Conservation (phyloP, 92 coral and sea anemone species). For the Epizoanthus stellaris region DNA sequence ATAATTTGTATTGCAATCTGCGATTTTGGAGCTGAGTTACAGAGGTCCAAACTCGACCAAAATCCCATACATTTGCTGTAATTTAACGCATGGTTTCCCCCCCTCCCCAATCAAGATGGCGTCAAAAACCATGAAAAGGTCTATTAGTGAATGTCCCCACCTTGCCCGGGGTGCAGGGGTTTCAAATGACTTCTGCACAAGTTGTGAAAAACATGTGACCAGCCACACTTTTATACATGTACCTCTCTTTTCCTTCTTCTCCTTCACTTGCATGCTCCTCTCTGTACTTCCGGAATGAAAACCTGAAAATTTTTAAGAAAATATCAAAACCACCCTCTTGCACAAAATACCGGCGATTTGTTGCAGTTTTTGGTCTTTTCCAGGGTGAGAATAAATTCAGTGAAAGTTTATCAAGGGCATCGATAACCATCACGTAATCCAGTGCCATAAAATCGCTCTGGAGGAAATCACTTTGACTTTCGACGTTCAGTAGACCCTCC, state of each 20-base stretch:
- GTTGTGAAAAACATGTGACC: too few species aligned
- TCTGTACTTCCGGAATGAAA: slow-evolving; percentile 24
- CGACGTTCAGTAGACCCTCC: not conserved
- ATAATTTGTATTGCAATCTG: too few species aligned
- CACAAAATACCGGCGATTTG: slow-evolving; percentile 54
- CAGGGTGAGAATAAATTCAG: slow-evolving; percentile 44
- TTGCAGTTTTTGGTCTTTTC: slow-evolving; percentile 24
- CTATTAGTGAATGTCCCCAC: too few species aligned
- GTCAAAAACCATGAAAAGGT: too few species aligned
- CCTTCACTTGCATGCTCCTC: not conserved
- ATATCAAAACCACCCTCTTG: slow-evolving; percentile 49
- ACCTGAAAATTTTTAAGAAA: slow-evolving; percentile 38
- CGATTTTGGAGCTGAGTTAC: too few species aligned
- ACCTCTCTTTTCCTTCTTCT: slow-evolving; percentile 13
- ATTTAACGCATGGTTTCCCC: too few species aligned
- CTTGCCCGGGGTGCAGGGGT: too few species aligned
- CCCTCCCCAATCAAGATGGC: too few species aligned
- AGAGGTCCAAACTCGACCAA: too few species aligned
- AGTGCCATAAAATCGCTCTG: not conserved
- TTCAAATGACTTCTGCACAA: too few species aligned
- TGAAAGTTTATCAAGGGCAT: slow-evolving; percentile 27
- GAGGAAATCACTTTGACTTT: not conserved
- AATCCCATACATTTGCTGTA: too few species aligned
- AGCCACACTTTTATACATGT: not conserved
- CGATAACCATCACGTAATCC: slow-evolving; percentile 13